A percentile compares a stretch with the other conserved stretches of the same genome.
Evolutionary conservation across 2,797 vertebrate genomes (phyloP).

Genomic region (Urocyon cinereoargenteus): DNA sequence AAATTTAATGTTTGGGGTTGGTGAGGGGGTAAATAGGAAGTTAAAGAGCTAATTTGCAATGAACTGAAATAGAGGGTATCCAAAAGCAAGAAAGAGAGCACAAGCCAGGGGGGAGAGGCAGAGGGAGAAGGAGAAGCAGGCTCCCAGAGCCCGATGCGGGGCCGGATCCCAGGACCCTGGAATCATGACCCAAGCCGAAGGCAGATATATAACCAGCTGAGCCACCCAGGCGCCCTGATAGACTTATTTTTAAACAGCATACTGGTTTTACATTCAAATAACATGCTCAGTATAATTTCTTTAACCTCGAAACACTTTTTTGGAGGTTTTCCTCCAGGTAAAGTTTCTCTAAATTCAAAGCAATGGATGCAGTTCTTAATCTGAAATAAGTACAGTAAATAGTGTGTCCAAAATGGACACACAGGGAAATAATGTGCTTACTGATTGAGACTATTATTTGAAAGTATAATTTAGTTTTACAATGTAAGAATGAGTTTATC

Average conservation of each 20-base stretch:
- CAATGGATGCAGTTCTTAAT: background rate
- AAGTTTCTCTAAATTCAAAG: constrained; percentile 47
- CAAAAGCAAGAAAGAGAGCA: too few species aligned
- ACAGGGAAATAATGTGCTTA: background rate
- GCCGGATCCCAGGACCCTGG: too few species aligned
- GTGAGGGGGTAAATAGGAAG: background rate
- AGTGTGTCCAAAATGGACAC: background rate
- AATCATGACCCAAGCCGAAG: too few species aligned
- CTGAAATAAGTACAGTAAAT: background rate
- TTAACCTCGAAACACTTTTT: background rate
- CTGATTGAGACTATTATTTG: constrained; percentile 31
- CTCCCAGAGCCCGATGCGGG: too few species aligned
- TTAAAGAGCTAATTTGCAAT: background rate
- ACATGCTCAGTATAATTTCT: background rate
- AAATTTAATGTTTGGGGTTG: background rate
- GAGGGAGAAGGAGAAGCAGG: too few species aligned
- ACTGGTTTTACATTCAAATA: constrained; percentile 62
- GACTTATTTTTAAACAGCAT: constrained; percentile 37
- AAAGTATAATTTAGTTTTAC: constrained; percentile 13
- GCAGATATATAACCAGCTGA: too few species aligned
- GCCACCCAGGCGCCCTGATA: background rate
- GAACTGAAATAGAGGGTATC: constrained; percentile 37
- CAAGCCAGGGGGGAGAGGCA: too few species aligned
- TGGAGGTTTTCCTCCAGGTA: background rate
- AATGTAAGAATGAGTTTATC: constrained; percentile 32